Conservation (phyloP, 1,140 invertebrate species). For the Psix sp. region DNA sequence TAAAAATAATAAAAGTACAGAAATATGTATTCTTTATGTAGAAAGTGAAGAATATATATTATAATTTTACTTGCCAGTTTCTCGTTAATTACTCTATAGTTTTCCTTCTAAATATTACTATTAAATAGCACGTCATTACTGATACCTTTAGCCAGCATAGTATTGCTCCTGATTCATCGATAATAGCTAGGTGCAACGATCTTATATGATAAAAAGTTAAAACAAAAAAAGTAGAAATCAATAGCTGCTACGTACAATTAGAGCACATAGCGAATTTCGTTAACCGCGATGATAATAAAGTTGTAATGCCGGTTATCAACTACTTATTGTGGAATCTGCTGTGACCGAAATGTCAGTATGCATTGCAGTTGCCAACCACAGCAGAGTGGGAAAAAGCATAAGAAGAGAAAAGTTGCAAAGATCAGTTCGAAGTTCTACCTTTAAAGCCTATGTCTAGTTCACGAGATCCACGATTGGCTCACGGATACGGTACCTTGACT, state of each 20-base stretch:
- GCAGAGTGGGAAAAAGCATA: constrained; percentile 25
- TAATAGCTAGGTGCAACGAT: too few relatives aligned
- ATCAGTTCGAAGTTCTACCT: constrained; percentile 51
- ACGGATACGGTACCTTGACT: constrained; percentile 59
- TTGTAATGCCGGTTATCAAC: constrained; percentile 1
- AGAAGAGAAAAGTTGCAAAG: constrained; percentile 44
- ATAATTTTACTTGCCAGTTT: too few relatives aligned
- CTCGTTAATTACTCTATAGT: too few relatives aligned
- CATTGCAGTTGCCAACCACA: background rate
- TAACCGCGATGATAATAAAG: background rate
- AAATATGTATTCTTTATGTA: too few relatives aligned
- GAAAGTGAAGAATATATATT: too few relatives aligned
- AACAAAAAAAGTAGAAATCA: too few relatives aligned
- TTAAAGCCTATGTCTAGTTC: constrained; percentile 53
- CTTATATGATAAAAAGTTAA: too few relatives aligned
- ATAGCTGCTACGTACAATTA: background rate
- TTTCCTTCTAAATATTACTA: too few relatives aligned
- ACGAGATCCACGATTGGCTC: constrained; percentile 53
- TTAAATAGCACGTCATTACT: too few relatives aligned
- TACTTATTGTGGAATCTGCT: constrained; percentile 2
- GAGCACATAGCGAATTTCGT: background rate
- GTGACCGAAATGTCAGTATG: constrained; percentile 13
- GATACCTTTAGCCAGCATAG: too few relatives aligned
- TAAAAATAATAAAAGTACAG: too few relatives aligned
- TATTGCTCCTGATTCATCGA: too few relatives aligned